phyloP scores from a whole-genome alignment of 2,113 vertebrate genomes.

The Oncorhynchus nerka region DNA sequence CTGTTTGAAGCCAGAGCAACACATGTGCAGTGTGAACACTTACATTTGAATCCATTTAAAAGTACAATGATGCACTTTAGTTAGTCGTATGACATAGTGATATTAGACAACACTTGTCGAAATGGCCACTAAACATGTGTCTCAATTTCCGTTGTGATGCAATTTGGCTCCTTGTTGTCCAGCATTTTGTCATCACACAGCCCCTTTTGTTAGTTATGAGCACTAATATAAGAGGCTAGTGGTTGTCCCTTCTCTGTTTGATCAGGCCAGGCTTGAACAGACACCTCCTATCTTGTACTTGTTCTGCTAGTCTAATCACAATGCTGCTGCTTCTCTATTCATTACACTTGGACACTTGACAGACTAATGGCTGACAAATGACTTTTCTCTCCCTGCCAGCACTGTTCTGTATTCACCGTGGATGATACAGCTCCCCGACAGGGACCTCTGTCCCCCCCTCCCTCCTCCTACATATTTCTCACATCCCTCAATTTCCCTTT shows the following conservation, averaged over 20 bases:
- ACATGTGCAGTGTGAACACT: background rate
- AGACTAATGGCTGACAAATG: slow-evolving; percentile 50
- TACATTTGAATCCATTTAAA: too few species aligned
- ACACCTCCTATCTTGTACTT: slow-evolving; percentile 28
- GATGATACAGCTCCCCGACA: slow-evolving; percentile 33
- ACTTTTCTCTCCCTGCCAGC: slow-evolving; percentile 32
- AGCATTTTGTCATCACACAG: background rate
- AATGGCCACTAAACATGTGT: too few species aligned
- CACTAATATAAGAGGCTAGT: background rate
- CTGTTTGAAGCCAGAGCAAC: too few species aligned
- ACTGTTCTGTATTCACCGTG: slow-evolving; percentile 49
- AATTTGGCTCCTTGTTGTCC: too few species aligned
- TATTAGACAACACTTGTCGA: too few species aligned
- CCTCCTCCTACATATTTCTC: slow-evolving; percentile 26
- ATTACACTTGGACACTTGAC: slow-evolving; percentile 48
- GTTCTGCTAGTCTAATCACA: slow-evolving; percentile 51
- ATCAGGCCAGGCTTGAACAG: slow-evolving; percentile 24
- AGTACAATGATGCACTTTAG: background rate
- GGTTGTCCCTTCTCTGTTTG: slow-evolving; percentile 19
- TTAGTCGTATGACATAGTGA: background rate
- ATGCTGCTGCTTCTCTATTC: slow-evolving; percentile 44
- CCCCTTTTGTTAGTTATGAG: background rate
- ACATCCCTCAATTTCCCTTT: slow-evolving; percentile 59
- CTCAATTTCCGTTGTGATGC: background rate
- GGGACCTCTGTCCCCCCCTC: slow-evolving; percentile 40